Percentiles rank a stretch among this genome's conserved stretches.
These are phyloP conservation scores for Brachypteracias leptosomus DNA, from an alignment of 2,113 vertebrate species.

Conservation along the genomic window DNA sequence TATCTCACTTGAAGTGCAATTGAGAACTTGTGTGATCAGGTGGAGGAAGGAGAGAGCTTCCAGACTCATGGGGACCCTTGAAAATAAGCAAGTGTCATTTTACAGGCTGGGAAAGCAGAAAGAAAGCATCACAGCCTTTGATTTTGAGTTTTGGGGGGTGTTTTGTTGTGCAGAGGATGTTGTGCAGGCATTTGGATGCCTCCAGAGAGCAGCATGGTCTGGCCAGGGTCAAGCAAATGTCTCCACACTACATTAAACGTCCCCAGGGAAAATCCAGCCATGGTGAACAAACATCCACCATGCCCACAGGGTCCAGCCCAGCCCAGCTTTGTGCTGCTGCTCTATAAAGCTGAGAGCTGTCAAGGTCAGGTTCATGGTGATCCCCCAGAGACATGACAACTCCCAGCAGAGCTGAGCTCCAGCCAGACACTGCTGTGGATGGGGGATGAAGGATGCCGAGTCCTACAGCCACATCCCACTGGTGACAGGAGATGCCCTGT, in stretches of 20 bases:
- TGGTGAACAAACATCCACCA: accelerated
- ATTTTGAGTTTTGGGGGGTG: background rate
- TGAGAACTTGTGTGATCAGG: background rate
- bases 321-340: accelerated
- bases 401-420: background rate
- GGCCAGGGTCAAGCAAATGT: background rate
- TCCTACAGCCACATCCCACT: background rate
- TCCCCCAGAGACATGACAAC: accelerated
- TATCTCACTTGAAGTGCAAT: background rate
- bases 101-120: background rate
- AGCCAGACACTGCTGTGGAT: accelerated
- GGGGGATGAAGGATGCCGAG: background rate
- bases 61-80: background rate
- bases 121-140: background rate
- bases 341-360: background rate
- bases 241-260: background rate
- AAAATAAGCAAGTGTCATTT: background rate
- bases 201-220: accelerated
- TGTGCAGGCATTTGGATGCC: background rate
- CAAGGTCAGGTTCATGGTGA: accelerated
- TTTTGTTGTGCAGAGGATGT: background rate
- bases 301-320: background rate
- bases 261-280: background rate
- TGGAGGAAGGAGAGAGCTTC: background rate
- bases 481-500: background rate